phyloP scores from a whole-genome alignment of 2,113 vertebrate species.

The Gasterosteus aculeatus region DNA sequence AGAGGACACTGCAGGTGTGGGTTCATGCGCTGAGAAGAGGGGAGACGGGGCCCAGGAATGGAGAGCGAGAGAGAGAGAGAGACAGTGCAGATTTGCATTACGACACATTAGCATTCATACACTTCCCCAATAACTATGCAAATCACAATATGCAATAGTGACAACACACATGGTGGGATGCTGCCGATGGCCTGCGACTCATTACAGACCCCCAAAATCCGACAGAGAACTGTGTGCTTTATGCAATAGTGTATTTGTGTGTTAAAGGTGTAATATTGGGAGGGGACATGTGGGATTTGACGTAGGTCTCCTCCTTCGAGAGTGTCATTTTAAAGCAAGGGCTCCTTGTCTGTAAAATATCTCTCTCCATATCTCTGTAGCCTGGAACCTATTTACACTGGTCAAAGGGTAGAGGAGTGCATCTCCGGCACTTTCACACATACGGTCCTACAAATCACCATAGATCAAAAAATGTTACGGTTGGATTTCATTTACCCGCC shows the following conservation, averaged over 20 bases:
- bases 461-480: not conserved
- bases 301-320: not conserved
- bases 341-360: not conserved
- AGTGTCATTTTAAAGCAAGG: not conserved
- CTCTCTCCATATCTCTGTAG: not conserved
- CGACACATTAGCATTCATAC: constrained; percentile 45
- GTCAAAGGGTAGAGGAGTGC: not conserved
- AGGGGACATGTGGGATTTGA: not conserved
- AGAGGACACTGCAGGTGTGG: constrained; percentile 50
- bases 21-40: constrained; percentile 12
- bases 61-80: not conserved
- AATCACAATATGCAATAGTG: constrained; percentile 31
- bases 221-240: not conserved
- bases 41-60: not conserved
- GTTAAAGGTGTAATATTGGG: not conserved
- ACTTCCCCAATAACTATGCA: constrained; percentile 33
- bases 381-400: not conserved
- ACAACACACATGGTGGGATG: not conserved
- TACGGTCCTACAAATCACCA: not conserved
- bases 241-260: not conserved
- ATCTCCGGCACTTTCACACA: not conserved
- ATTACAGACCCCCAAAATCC: constrained; percentile 7
- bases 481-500: not conserved
- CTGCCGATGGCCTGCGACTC: not conserved
- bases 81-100: constrained; percentile 1